phyloP scores from a whole-genome alignment of 2,113 vertebrate genomes.

The Anolis carolinensis region DNA sequence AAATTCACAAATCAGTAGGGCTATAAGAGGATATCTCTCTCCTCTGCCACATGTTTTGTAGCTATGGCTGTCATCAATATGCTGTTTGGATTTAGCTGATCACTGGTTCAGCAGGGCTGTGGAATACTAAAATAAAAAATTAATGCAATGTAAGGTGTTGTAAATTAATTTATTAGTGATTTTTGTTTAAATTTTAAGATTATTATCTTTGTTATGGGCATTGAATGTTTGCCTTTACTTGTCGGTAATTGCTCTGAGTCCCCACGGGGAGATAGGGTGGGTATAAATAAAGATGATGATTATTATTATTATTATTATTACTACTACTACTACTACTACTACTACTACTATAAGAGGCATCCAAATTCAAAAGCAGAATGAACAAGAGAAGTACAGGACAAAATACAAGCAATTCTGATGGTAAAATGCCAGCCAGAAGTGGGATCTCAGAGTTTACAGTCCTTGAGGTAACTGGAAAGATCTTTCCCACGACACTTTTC shows the following conservation, averaged over 20 bases:
- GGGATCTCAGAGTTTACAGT: not conserved
- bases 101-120: not conserved
- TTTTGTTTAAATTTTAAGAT: too few species aligned
- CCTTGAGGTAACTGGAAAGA: not conserved
- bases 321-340: too few species aligned
- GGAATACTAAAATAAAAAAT: not conserved
- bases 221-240: too few species aligned
- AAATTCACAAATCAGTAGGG: not conserved
- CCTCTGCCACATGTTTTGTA: not conserved
- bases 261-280: too few species aligned
- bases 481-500: not conserved
- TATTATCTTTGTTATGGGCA: too few species aligned
- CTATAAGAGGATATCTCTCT: too few species aligned
- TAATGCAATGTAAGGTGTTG: not conserved
- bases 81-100: not conserved
- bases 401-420: not conserved
- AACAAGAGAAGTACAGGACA: not conserved
- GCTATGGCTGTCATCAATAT: not conserved
- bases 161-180: too few species aligned
- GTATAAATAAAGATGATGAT: too few species aligned
- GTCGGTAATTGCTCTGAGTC: too few species aligned
- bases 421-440: not conserved
- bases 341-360: too few species aligned
- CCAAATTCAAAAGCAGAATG: not conserved
- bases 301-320: too few species aligned